Percentiles rank a stretch among this genome's conserved stretches.
These are phyloP conservation scores for Apamea monoglypha DNA, from an alignment of 2,888 invertebrate genomes.

Conservation along the genomic window DNA sequence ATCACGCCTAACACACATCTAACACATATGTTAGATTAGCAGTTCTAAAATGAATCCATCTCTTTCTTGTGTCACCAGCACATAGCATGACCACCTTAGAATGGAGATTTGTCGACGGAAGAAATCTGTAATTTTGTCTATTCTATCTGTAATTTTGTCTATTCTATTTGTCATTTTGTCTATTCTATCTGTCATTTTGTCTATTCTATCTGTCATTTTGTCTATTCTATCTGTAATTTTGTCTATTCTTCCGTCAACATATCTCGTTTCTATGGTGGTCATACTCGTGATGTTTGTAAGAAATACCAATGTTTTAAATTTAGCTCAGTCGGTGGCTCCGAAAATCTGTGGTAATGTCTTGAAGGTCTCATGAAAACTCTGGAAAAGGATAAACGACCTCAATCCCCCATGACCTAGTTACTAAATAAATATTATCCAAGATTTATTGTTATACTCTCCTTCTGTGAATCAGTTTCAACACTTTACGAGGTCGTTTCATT, in stretches of 20 bases:
- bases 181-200: no score
- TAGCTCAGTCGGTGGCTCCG: neutral
- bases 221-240: neutral
- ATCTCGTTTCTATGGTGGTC: neutral
- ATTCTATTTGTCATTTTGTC: no score
- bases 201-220: no score
- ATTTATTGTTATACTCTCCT: slow-evolving; percentile 42
- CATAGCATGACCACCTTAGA: no score
- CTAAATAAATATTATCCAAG: slow-evolving; percentile 48
- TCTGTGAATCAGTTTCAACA: slow-evolving; percentile 36
- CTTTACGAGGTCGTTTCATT: slow-evolving; percentile 39
- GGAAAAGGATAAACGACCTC: slow-evolving; percentile 15
- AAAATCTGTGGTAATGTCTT: slow-evolving; percentile 3
- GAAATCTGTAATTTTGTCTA: no score
- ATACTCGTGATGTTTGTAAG: neutral
- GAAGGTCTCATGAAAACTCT: slow-evolving; percentile 30
- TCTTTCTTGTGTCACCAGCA: neutral
- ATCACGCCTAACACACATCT: no score
- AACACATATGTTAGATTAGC: neutral
- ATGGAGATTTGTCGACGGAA: no score
- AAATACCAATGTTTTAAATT: neutral
- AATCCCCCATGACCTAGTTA: slow-evolving; percentile 53
- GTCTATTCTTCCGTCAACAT: neutral
- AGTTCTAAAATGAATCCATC: neutral
- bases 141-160: no score